Evolutionary conservation across 2,113 vertebrate genomes (phyloP), one percentile per base, ranked within the genome.

Genomic region (Melanotaenia duboulayi): DNA sequence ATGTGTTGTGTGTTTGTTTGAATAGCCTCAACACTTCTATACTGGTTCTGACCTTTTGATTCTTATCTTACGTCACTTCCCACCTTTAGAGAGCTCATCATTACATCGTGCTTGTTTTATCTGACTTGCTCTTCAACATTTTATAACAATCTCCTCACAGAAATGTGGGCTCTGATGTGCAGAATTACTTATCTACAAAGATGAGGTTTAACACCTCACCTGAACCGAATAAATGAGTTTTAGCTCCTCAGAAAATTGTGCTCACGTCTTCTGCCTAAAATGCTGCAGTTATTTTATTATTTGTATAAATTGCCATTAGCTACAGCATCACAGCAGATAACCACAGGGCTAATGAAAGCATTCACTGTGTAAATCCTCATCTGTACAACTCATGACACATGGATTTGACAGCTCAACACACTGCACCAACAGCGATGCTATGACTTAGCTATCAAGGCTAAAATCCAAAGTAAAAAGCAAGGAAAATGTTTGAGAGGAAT

Each of bases 151-250:
- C 71, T 54, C 57, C 74, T 74, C 46, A 20, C 62, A 64, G 62
- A 72, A 46, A 24, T 3, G 37, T 37, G 19, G 65, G 40, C 83
- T 86, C 81, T 86, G 65, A 82, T 72, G 70, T 77, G 66, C 63
- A 66, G 62, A 17, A 64, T 63, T 84, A 49, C 68, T 82, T 78
- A 82, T 87, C 78, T 76, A 10, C 50, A 60, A 61, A 81, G 76
- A 84, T 76, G 84, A 87, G 52, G 32, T 35, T 52, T n/a, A 66
- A 69, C 59, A 75, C 75, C 80, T 62, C 28, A 54, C 28, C 49
- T 69, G 11, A 19, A 46, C 78, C 77, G 70, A 79, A 77, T 85
- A 80, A 82, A 89, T 83, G 70, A 84, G 76, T 73, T 78, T 59
- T 52, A 48, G 35, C 51, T 77, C 63, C 70, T 35, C 59, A 74